A percentile compares a stretch with the other conserved stretches of the same genome.
Evolutionary conservation across 2,113 vertebrate species (phyloP).

Genomic region (Paedocypris sp.): DNA sequence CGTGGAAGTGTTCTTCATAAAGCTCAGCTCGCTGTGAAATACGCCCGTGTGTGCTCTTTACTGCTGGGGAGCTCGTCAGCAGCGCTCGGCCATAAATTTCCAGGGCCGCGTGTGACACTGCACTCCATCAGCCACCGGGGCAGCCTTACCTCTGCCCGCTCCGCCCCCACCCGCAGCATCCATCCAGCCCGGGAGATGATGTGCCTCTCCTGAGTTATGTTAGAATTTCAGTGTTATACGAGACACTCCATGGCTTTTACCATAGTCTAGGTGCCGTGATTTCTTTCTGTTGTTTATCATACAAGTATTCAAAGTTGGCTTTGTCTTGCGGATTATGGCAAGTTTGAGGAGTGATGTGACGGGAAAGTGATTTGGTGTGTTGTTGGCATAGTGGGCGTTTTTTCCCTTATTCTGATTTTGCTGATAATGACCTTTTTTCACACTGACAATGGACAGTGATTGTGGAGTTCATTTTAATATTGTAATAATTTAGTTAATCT

Average conservation of each 20-base stretch:
- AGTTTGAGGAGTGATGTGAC: no score
- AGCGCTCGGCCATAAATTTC: conserved; percentile 94
- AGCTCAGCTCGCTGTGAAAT: conserved; percentile 99
- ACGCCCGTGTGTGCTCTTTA: conserved; percentile 97
- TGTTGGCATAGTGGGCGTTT: no score
- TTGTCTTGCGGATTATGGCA: conserved; percentile 39
- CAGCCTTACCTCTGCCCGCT: conserved; percentile 28
- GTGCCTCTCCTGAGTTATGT: conserved; percentile 92
- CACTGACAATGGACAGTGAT: no score
- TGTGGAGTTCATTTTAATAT: no score
- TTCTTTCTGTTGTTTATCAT: conserved; percentile 50
- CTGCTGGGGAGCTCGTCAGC: conserved; percentile 96
- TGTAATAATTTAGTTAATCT: no score
- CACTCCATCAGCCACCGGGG: conserved; percentile 84
- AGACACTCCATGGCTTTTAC: conserved; percentile 66
- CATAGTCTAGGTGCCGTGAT: conserved; percentile 33
- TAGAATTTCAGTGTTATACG: conserved; percentile 82
- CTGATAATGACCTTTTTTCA: no score
- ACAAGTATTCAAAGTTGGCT: conserved; percentile 72
- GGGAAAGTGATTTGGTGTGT: no score
- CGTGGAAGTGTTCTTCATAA: conserved; percentile 99
- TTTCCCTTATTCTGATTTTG: no score
- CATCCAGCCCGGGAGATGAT: conserved; percentile 71
- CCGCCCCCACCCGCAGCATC: conserved; percentile 7
- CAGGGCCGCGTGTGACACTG: conserved; percentile 89